Evolutionary conservation across 2,888 invertebrate genomes (phyloP), one percentile per base, ranked within the genome.

Genomic region (Leucoma salicis): DNA sequence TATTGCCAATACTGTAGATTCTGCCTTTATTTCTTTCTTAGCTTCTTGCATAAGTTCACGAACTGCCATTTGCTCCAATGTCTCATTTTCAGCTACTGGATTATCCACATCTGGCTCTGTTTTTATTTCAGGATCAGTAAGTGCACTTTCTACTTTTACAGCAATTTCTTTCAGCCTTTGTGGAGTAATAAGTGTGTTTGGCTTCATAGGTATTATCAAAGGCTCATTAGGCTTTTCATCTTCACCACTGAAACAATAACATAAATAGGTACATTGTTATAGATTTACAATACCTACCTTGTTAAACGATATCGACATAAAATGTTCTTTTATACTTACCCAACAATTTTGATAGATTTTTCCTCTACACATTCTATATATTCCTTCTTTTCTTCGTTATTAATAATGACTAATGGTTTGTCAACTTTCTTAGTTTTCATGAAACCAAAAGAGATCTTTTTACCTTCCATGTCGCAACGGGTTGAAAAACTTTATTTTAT

Each of bases 391-490:
- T 92, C 91, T 40, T 88, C 82, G 14, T 24, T 36, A 15, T 12
- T 16, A 21, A 14, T 11, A 33, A 31, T 15, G 2, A 21, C 5
- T 12, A 56, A 12, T 0, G 73, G 70, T 60, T 85, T 86, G 14
- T 82, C 85, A 25, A 69, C 67, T 63, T 87, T 88, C 52, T 84
- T 87, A 0, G 92, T 88, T 90, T 95, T 96, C 62, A 90, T 92
- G 81, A 96, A 96, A 34, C 94, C 93, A 75, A 96, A 96, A 0
- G 95, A 95, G 70, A 96, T 93, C 74, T 95, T 95, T 57, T 95
- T 95, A 37, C 84, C 77, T 55, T 93, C 93, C 92, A 91, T 92
- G 56, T 63, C 70, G 49, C n/a, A n/a, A n/a, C n/a, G n/a, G n/a
- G n/a, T n/a, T n/a, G n/a, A n/a, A n/a, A n/a, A n/a, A n/a, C n/a